Evolutionary conservation across 2,113 vertebrate genomes (phyloP).

Genomic region (Dicaeum eximium): DNA sequence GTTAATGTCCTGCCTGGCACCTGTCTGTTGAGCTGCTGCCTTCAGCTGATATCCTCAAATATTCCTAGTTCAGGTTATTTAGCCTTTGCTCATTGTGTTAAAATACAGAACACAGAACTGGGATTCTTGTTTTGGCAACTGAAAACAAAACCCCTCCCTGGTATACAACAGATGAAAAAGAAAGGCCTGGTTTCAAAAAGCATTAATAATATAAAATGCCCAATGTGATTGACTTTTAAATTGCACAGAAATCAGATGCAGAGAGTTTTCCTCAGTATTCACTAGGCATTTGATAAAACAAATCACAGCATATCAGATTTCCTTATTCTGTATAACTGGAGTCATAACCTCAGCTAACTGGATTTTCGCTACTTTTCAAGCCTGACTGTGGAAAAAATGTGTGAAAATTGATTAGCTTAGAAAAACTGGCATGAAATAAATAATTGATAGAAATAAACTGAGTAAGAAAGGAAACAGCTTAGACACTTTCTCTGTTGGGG

Average conservation of each 20-base stretch:
- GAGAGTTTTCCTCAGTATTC: background rate
- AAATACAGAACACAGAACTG: background rate
- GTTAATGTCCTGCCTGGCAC: background rate
- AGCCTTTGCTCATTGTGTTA: background rate
- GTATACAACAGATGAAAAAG: background rate
- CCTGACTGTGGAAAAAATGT: background rate
- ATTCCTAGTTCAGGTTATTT: background rate
- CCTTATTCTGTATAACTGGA: background rate
- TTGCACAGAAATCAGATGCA: background rate
- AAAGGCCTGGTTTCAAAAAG: background rate
- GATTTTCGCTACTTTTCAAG: background rate
- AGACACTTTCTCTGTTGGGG: background rate
- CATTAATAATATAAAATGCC: background rate
- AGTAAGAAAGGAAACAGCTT: background rate
- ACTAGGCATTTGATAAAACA: background rate
- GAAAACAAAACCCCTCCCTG: background rate
- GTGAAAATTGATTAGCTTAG: background rate
- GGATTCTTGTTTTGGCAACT: background rate
- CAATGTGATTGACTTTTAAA: background rate
- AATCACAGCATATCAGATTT: background rate
- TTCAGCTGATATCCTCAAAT: background rate
- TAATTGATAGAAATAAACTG: slow-evolving; percentile 13
- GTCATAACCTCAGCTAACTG: background rate
- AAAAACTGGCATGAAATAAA: slow-evolving; percentile 30
- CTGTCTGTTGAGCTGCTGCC: background rate